Percentiles rank a stretch among this genome's conserved stretches.
phyloP scores from a whole-genome alignment of 2,113 vertebrate genomes.

The Mesembrinibis cayennensis region DNA sequence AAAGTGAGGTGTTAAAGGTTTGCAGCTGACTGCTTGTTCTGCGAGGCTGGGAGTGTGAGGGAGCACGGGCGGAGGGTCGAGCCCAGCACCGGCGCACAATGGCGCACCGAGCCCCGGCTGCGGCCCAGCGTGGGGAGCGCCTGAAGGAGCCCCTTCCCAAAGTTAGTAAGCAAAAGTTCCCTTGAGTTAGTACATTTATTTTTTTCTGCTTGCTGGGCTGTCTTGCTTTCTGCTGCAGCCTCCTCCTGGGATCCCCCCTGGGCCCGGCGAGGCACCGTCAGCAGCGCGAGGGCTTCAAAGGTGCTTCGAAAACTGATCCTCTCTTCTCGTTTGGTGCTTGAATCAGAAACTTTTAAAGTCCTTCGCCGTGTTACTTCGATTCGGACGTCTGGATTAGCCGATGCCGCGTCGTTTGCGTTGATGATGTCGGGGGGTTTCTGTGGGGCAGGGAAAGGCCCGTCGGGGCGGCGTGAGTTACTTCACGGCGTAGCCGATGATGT shows the following conservation, averaged over 20 bases:
- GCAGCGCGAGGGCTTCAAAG: fast-evolving
- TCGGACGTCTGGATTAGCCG: fast-evolving
- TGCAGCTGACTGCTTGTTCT: fast-evolving
- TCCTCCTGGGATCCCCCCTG: background rate
- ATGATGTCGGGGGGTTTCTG: background rate
- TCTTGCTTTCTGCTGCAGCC: background rate
- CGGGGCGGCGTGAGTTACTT: slow-evolving; percentile 63
- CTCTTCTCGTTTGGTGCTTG: background rate
- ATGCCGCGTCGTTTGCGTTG: fast-evolving
- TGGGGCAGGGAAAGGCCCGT: background rate
- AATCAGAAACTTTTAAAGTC: background rate
- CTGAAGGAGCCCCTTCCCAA: background rate
- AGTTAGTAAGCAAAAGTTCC: background rate
- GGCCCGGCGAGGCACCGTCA: fast-evolving
- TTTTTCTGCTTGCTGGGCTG: background rate
- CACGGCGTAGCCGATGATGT: slow-evolving; percentile 82
- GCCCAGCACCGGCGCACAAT: fast-evolving
- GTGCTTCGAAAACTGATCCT: fast-evolving
- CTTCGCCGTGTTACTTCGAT: fast-evolving
- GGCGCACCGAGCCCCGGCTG: background rate
- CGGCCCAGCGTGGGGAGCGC: fast-evolving
- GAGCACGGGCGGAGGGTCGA: fast-evolving
- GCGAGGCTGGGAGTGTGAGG: fast-evolving
- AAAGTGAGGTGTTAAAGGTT: background rate
- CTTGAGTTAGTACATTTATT: fast-evolving